phyloP scores from a whole-genome alignment of 2,797 vertebrate species.

The Pteropus rufus region DNA sequence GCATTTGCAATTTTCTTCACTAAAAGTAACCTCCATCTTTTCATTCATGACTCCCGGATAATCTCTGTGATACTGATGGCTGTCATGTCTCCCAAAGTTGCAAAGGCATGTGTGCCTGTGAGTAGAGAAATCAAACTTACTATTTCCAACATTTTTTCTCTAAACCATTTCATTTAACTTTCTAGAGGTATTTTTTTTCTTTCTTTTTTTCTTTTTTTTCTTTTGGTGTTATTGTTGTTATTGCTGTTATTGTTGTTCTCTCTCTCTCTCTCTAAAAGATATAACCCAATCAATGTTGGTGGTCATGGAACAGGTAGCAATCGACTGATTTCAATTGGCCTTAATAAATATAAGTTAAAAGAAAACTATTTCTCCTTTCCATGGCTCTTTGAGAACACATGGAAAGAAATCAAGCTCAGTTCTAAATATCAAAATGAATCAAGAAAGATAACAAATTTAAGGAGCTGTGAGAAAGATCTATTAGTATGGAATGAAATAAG shows the following conservation, averaged over 20 bases:
- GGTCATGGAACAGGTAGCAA: neutral
- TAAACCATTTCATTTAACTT: neutral
- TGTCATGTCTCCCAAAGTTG: neutral
- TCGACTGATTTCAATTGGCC: neutral
- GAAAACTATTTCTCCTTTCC: neutral
- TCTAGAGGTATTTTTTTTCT: neutral
- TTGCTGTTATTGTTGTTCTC: no score
- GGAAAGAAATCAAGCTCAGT: conserved; percentile 22
- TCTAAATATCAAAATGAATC: conserved; percentile 44
- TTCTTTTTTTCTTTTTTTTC: no score
- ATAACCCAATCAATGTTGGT: neutral
- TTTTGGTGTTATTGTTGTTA: no score
- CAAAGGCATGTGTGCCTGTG: neutral
- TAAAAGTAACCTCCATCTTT: neutral
- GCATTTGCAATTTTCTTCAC: neutral
- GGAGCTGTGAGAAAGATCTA: neutral
- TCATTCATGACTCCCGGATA: neutral
- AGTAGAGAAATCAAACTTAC: neutral
- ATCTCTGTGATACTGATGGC: neutral
- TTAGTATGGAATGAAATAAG: neutral
- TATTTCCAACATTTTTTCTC: neutral
- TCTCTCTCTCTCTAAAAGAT: neutral
- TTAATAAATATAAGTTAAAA: conserved; percentile 45
- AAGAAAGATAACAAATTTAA: neutral
- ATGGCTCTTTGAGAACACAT: neutral